Base-by-base conservation (phyloP, 2,113 vertebrate species). In the Acanthochromis polyacanthus region DNA sequence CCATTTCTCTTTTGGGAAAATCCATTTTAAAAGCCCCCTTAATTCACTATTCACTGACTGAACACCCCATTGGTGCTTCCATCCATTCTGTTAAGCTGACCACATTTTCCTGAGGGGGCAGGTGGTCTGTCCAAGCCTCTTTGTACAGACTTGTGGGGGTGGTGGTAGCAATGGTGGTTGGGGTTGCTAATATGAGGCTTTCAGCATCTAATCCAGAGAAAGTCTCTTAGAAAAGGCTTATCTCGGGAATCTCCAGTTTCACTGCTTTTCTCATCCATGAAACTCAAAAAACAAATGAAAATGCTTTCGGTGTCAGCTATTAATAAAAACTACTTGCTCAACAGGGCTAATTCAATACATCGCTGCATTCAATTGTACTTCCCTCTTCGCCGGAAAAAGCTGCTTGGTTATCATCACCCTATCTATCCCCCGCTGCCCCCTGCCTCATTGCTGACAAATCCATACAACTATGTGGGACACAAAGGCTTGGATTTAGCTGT, bases 401-500 rank as follows among this genome's bases (percentile, higher is more conserved):
- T 85, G 85, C 85, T 82, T 80, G 69, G 70, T 83, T 88, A 84
- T 89, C 81, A 86, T 79, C 69, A 57, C 61, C 40, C 81, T 58
- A 57, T 74, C 56, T 73, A 43, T 32, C 78, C n/a, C 71, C 78
- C 62, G 11, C 78, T 5, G 1, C 77, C 55, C 75, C 78, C 70
- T 61, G 36, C 66, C 75, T 78, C 75, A 88, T 38, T 91, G 92
- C 90, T 91, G 90, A 93, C 88, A 88, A 90, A 92, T 93, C 90
- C 88, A 91, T 80, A 88, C 77, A 92, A 89, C 94, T 92, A 92
- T 91, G 88, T 90, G 86, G 74, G 82, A 86, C 79, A 95, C 93
- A 95, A 94, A 91, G 86, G 89, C 91, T 79, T 11, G 90, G 93
- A 93, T 93, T 94, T 93, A 93, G 91, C 83, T 70, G 60, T 74